phyloP scores from a whole-genome alignment of 1,140 invertebrate species.

The Acyrthosiphon pisum region DNA sequence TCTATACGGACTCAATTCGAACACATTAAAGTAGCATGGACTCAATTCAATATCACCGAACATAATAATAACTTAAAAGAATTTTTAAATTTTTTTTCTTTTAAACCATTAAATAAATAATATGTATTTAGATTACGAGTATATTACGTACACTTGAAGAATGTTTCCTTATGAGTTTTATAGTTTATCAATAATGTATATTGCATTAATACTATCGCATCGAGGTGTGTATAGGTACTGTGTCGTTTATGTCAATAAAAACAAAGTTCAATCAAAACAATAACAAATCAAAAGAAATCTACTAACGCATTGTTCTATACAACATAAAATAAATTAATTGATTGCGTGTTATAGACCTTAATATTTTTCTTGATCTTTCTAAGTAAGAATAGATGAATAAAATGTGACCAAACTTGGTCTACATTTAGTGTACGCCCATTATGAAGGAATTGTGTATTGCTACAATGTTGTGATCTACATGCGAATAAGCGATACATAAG shows the following conservation, averaged over 20 bases:
- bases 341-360: neutral
- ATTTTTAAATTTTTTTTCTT: neutral
- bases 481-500: neutral
- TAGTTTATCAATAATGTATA: neutral
- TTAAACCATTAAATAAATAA: neutral
- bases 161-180: neutral
- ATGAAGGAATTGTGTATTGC: neutral
- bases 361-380: neutral
- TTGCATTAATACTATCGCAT: neutral
- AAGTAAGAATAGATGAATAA: neutral
- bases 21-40: no score
- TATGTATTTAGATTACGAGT: neutral
- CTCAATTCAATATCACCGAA: no score
- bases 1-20: no score
- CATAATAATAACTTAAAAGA: neutral
- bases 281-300: neutral
- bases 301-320: neutral
- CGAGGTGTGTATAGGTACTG: neutral
- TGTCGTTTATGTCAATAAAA: neutral
- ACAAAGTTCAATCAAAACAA: neutral
- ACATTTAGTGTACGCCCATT: no score
- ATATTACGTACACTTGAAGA: neutral
- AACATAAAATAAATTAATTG: constrained; percentile 18
- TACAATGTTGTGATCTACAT: neutral
- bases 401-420: neutral